Conservation (phyloP, 2,888 invertebrate genomes). For the Xiphydria camelus region DNA sequence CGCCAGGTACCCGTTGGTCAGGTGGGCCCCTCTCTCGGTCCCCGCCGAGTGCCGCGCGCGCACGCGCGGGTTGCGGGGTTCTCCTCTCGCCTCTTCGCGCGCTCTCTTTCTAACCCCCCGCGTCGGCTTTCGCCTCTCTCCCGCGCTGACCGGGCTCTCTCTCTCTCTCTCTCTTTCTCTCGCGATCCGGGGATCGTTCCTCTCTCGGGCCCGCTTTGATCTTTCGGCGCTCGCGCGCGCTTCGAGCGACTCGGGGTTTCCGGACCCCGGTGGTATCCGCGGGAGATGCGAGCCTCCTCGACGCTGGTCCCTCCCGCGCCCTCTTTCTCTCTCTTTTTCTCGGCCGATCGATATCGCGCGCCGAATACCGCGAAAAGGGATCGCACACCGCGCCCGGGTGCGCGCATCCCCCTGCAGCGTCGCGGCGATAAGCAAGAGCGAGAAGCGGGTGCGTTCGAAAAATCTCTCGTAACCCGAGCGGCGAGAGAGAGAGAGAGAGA, state of each 20-base stretch:
- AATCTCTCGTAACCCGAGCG: too few species aligned
- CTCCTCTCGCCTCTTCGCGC: constrained; percentile 10
- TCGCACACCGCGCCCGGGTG: neutral
- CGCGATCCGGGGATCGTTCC: constrained; percentile 13
- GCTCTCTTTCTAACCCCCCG: constrained; percentile 5
- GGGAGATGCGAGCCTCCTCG: too few species aligned
- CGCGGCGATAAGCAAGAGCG: too few species aligned
- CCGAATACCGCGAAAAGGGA: too few species aligned
- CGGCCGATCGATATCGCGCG: too few species aligned
- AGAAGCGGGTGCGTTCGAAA: too few species aligned
- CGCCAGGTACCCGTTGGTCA: constrained; percentile 49
- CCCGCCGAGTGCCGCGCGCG: neutral
- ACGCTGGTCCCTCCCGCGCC: neutral
- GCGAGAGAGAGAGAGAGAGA: too few species aligned
- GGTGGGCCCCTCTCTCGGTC: constrained; percentile 41
- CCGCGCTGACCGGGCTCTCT: too few species aligned
- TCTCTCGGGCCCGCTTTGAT: constrained; percentile 32
- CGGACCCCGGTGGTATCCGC: too few species aligned
- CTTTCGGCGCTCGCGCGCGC: constrained; percentile 34
- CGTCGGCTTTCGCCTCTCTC: constrained; percentile 7
- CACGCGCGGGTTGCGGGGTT: neutral
- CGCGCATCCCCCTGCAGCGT: too few species aligned
- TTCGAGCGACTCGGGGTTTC: too few species aligned
- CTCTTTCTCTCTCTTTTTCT: neutral
- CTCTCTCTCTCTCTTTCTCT: constrained; percentile 11